Evolutionary conservation across 2,888 invertebrate species (phyloP).

Genomic region (Synanthedon myopaeformis): DNA sequence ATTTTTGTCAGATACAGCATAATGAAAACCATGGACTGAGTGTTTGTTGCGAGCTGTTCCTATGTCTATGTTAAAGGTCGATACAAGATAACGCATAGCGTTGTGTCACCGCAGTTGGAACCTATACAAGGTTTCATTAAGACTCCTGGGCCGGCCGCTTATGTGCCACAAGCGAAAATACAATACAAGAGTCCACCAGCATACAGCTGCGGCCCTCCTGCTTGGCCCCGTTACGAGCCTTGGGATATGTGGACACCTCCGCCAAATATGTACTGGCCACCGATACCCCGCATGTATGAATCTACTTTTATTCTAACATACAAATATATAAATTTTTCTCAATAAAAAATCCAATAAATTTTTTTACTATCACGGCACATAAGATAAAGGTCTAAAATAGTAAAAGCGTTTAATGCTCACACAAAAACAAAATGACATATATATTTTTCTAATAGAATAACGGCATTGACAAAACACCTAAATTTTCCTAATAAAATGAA

Average conservation of each 20-base stretch:
- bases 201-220: constrained; percentile 29
- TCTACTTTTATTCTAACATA: background rate
- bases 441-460: no score
- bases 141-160: constrained; percentile 38
- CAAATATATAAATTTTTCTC: background rate
- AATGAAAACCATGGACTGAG: no score
- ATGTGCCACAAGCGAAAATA: constrained; percentile 18
- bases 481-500: no score
- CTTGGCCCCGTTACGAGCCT: constrained; percentile 30
- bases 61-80: constrained; percentile 15
- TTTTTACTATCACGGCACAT: no score
- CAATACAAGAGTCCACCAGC: constrained; percentile 32
- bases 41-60: no score
- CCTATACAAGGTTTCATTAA: constrained; percentile 14
- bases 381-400: no score
- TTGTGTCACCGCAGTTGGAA: constrained; percentile 27
- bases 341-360: no score
- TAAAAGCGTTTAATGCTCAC: no score
- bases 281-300: constrained; percentile 28
- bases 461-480: no score
- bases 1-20: no score
- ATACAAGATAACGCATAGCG: constrained; percentile 29
- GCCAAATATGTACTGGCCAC: constrained; percentile 50
- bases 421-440: no score
- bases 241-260: constrained; percentile 51